Evolutionary conservation across 2,888 invertebrate genomes (phyloP).

Genomic region (Polydesmus complanatus): DNA sequence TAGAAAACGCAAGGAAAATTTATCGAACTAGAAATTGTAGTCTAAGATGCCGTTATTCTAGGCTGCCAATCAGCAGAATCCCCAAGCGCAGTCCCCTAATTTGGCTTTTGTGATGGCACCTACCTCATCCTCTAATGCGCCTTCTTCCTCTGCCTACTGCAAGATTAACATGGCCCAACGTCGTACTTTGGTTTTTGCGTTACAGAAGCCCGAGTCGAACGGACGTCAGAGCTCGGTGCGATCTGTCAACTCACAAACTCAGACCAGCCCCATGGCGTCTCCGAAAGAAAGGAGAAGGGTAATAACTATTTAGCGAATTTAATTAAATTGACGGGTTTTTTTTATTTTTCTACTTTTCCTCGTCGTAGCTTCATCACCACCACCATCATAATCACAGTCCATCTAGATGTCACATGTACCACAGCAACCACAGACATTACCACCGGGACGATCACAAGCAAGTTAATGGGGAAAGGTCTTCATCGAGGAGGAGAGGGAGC

Average conservation of each 20-base stretch:
- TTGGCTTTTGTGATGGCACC: constrained; percentile 12
- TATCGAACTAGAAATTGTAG: constrained; percentile 3
- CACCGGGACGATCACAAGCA: constrained; percentile 16
- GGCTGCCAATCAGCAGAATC: not conserved
- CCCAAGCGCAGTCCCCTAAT: constrained; percentile 10
- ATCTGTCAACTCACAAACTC: constrained; percentile 26
- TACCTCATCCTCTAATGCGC: constrained; percentile 2
- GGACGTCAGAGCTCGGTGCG: constrained; percentile 14
- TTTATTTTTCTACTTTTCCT: constrained; percentile 20
- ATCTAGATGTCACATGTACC: constrained; percentile 26
- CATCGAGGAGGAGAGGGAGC: constrained; percentile 25
- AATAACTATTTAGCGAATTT: constrained; percentile 12
- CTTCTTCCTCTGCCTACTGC: not conserved
- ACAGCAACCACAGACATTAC: constrained; percentile 34
- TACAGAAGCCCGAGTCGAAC: constrained; percentile 13
- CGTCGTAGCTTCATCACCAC: constrained; percentile 29
- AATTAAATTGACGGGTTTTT: not conserved
- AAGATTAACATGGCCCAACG: constrained; percentile 14
- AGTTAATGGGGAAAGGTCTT: constrained; percentile 14
- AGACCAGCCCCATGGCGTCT: constrained; percentile 29
- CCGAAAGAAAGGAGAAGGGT: constrained; percentile 24
- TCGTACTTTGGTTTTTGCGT: constrained; percentile 16
- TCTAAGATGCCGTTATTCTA: constrained; percentile 10
- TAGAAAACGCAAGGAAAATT: not conserved
- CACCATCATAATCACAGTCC: constrained; percentile 21